phyloP scores from a whole-genome alignment of 1,140 invertebrate species.

The Rhizoglyphus robini region DNA sequence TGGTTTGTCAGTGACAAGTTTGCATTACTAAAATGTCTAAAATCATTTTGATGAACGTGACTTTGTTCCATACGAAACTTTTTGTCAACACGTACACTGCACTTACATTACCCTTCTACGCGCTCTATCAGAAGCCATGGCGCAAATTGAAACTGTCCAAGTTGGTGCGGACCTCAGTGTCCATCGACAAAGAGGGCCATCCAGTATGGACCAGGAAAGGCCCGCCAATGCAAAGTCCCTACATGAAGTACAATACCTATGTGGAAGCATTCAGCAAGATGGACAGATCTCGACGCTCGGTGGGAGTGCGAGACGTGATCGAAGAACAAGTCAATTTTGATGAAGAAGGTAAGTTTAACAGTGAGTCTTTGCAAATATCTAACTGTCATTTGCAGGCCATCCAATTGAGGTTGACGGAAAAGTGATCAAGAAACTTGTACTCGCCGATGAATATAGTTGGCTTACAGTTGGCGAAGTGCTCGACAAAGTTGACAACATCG shows the following conservation, averaged over 20 bases:
- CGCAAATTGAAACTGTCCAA: conserved; percentile 31
- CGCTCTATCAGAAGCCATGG: conserved; percentile 73
- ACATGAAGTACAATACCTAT: not conserved
- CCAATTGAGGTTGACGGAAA: conserved; percentile 15
- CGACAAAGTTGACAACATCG: conserved; percentile 52
- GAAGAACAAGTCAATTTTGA: conserved; percentile 7
- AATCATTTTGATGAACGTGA: conserved; percentile 14
- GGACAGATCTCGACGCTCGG: not conserved
- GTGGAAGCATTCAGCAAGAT: not conserved
- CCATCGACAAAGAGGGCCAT: not conserved
- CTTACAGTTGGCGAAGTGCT: conserved; percentile 67
- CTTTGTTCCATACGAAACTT: conserved; percentile 11
- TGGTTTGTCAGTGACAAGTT: no score
- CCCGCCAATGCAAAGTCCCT: not conserved
- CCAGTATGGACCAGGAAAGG: conserved; percentile 3
- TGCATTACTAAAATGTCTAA: not conserved
- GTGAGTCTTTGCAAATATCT: not conserved
- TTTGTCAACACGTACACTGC: conserved; percentile 18
- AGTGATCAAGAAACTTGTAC: conserved; percentile 9
- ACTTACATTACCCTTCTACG: conserved; percentile 66
- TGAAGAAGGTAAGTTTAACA: conserved; percentile 10
- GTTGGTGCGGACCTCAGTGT: not conserved
- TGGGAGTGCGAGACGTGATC: conserved; percentile 6
- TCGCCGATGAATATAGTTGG: conserved; percentile 64
- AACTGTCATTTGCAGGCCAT: not conserved